Evolutionary conservation across 2,797 vertebrate species (phyloP).

Genomic region (Helostoma temminkii): DNA sequence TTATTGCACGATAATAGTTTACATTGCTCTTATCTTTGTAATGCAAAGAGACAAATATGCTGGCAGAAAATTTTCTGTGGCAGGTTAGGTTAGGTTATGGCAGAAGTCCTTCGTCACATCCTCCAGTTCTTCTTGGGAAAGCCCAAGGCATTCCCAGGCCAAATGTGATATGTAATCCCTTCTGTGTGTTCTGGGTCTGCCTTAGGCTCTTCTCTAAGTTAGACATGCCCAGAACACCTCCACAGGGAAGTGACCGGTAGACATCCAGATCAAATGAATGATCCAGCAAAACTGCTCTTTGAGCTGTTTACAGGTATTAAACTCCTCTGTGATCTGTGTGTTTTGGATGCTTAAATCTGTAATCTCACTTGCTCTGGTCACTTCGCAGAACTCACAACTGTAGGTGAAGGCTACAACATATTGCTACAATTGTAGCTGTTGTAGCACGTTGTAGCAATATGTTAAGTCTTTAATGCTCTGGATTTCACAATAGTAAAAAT

Average conservation of each 20-base stretch:
- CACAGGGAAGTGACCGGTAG: constrained; percentile 1
- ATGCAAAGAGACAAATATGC: constrained; percentile 6
- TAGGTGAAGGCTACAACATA: neutral
- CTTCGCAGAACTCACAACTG: neutral
- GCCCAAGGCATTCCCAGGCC: constrained; percentile 29
- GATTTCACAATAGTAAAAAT: no score
- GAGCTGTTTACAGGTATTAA: constrained; percentile 8
- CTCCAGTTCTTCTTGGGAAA: constrained; percentile 19
- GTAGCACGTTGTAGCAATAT: no score
- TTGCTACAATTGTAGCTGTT: no score
- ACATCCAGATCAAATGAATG: neutral
- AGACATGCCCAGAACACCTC: constrained; percentile 23
- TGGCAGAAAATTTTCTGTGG: constrained; percentile 41
- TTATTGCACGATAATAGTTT: neutral
- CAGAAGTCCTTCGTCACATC: neutral
- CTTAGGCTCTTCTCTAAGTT: constrained; percentile 29
- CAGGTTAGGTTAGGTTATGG: neutral
- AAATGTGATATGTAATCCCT: constrained; percentile 42
- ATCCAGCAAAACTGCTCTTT: constrained; percentile 13
- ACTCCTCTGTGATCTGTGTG: no score
- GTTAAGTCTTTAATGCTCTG: no score
- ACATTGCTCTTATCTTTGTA: neutral
- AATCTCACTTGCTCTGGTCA: neutral
- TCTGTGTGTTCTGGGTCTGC: constrained; percentile 32
- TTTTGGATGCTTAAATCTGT: neutral